These are phyloP conservation scores for Acrocephalus arundinaceus DNA, from an alignment of 2,113 vertebrate genomes.

Conservation along the genomic window DNA sequence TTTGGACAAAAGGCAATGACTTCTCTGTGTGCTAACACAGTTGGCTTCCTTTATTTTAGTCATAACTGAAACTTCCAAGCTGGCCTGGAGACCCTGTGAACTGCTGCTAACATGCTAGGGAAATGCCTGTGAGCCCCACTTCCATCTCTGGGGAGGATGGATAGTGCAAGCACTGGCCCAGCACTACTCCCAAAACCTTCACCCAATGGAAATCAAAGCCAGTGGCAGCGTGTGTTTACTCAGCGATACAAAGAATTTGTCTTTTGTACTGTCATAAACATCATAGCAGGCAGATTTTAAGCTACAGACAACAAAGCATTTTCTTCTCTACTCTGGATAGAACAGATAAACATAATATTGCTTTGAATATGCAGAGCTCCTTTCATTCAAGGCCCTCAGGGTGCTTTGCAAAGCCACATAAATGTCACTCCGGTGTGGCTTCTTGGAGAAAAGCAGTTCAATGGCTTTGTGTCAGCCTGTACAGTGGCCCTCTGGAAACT, in stretches of 20 bases:
- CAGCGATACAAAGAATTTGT: not conserved
- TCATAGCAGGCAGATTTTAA: conserved; percentile 1
- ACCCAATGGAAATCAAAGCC: not conserved
- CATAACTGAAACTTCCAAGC: not conserved
- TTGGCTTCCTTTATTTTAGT: not conserved
- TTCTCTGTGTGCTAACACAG: not conserved
- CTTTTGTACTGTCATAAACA: not conserved
- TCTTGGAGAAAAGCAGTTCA: not conserved
- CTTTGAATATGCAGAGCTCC: not conserved
- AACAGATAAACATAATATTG: not conserved
- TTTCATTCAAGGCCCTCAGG: not conserved
- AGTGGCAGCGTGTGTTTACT: not conserved
- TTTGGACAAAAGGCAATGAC: not conserved
- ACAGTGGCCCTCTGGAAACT: not conserved
- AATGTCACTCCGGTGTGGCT: not conserved
- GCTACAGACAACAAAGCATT: not conserved
- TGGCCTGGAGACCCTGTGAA: not conserved
- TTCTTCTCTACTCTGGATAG: not conserved
- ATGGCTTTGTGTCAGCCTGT: not conserved
- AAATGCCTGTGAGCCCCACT: not conserved
- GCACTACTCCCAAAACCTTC: not conserved
- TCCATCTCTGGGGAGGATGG: not conserved
- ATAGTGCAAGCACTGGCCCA: not conserved
- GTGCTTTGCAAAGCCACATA: not conserved
- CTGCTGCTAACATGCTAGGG: not conserved